Base-by-base conservation (phyloP, 1,140 invertebrate species). In the Caenorhabditis latens region DNA sequence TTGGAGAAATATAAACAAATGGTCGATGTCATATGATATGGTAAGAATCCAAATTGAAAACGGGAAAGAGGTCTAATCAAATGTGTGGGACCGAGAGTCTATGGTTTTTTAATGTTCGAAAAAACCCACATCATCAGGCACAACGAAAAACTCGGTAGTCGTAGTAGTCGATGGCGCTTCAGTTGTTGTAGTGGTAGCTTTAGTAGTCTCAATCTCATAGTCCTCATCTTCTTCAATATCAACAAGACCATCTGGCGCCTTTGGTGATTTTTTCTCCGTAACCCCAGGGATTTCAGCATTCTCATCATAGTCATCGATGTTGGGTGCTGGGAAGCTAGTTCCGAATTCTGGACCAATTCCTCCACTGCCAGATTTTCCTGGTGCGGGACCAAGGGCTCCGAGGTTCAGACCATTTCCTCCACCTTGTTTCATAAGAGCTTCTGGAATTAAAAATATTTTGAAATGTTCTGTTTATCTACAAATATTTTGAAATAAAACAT, bases 321-420 rank as follows among this genome's bases (percentile, higher is more conserved):
- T 83, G 8, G 87, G 84, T 4, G 87, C 71, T 16, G 87, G 84
- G 87, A 88, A 88, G 50, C 75, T 86, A n/a, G 87, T 88, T 75
- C 87, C 87, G 58, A 88, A 88, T 40, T 88, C 87, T 21, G 87
- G 87, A 3, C 87, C 87, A 43, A 88, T 42, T 42, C 84, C 61
- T 8, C 61, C 65, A 42, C 71, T 24, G 53, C 65, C 57, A 21
- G 61, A 46, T 63, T 55, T 61, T 58, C 87, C 85, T 42, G 63
- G 67, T n/a, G 32, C 40, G 11, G 83, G 84, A 8, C 84, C 84
- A 83, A 83, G 83, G 19, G 61, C 53, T 57, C 79, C 67, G 32
- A 79, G 85, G 21, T 86, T 55, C 24, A 53, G 24, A 48, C 85
- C 48, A 40, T 32, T 58, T n/a, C 55, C 58, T 48, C 84, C 84